Base-by-base conservation (phyloP, 2,888 invertebrate genomes). In the Pelosia muscerda region DNA sequence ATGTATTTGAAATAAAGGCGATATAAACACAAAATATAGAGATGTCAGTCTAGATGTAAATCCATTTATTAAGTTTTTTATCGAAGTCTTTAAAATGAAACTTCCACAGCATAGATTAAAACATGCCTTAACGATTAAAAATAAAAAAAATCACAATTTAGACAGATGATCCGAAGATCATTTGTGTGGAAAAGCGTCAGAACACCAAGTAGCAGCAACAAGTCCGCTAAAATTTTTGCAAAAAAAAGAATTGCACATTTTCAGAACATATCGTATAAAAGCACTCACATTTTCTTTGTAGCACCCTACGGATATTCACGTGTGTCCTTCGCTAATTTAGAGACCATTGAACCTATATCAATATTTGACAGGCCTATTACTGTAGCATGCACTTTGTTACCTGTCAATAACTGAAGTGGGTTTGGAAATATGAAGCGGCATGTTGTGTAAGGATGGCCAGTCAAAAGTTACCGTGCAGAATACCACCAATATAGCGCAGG, bases 261-360 rank as follows among this genome's bases (percentile, higher is more conserved):
- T 23, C 59, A 26, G 13, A 49, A 49, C 4, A 38, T 42, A 60
- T 42, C 25, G 19, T 19, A 0, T 42, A 25, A 15, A 31, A 15
- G 15, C 9, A 6, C 15, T 56, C 8, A 25, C 34, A 38, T 38
- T 38, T 15, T 23, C 8, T 23, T 15, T 59, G 8, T 58, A 15
- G 19, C 5, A 23, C 6, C 5, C 19, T 3, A 38, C 38, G 11
- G n/a, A 23, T 42, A 23, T 62, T 28, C 56, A n/a, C 28, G 38
- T 23, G 25, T 19, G 59, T 23, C 42, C 54, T 38, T 63, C 13
- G 69, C 71, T 73, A 81, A 81, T 74, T 74, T 58, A 69, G 58
- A 65, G 62, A 57, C 76, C 74, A 76, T 79, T 81, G 79, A 78
- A 79, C 81, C 78, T 76, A 69, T 28, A 78, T 79, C 81, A 79